Percentiles rank a stretch among this genome's conserved stretches.
Evolutionary conservation across 2,888 invertebrate genomes (phyloP).

Genomic region (Chironomus tentans): DNA sequence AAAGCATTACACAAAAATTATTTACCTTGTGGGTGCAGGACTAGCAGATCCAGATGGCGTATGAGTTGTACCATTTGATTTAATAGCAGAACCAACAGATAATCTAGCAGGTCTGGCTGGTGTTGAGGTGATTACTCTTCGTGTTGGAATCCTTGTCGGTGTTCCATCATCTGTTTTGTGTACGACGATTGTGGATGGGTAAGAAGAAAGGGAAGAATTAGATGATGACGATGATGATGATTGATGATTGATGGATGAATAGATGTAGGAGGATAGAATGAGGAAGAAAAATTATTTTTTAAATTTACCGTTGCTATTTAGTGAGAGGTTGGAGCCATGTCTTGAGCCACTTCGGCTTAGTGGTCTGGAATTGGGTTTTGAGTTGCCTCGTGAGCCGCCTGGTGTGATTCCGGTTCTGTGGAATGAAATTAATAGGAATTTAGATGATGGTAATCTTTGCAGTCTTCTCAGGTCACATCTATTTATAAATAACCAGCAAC

Average conservation of each 20-base stretch:
- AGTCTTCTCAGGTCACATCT: no score
- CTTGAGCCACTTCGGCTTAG: constrained; percentile 79
- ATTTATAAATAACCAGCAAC: neutral
- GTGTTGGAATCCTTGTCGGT: constrained; percentile 72
- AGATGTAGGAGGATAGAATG: neutral
- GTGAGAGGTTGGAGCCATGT: constrained; percentile 83
- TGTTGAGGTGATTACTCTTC: constrained; percentile 54
- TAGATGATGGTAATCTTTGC: no score
- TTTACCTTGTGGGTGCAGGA: constrained; percentile 67
- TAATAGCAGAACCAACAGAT: constrained; percentile 50
- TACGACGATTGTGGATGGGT: neutral
- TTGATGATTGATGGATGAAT: neutral
- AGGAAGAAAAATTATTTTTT: neutral
- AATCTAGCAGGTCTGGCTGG: constrained; percentile 46
- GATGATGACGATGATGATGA: constrained; percentile 4
- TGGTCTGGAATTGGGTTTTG: constrained; percentile 76
- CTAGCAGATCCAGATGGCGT: constrained; percentile 72
- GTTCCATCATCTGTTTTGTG: constrained; percentile 61
- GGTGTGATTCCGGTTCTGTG: constrained; percentile 61
- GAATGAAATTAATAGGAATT: neutral
- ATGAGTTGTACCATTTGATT: constrained; percentile 51
- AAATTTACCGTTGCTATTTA: constrained; percentile 72
- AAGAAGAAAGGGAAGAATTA: neutral
- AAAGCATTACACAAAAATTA: neutral
- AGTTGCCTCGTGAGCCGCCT: constrained; percentile 62